Percentiles rank a stretch among this genome's conserved stretches.
Conservation (phyloP, 1,140 invertebrate species). For the Caerostris extrusa region DNA sequence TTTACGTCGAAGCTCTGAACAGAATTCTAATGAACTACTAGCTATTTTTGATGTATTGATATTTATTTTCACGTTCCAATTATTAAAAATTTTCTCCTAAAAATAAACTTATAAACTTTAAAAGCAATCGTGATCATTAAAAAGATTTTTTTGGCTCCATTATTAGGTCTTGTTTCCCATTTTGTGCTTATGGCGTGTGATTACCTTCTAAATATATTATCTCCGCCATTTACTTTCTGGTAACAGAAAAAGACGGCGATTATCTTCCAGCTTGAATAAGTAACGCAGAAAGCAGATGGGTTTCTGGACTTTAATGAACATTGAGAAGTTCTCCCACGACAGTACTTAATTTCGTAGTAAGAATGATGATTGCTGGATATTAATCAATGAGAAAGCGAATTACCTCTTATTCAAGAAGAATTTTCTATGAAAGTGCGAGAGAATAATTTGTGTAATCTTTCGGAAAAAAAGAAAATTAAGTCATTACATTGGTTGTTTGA, state of each 20-base stretch:
- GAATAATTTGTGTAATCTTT: neutral
- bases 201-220: neutral
- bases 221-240: neutral
- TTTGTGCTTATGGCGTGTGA: neutral
- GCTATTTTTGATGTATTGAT: neutral
- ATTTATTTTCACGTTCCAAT: neutral
- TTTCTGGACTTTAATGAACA: neutral
- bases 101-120: neutral
- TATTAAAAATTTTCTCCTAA: neutral
- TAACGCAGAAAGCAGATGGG: slow-evolving; percentile 1
- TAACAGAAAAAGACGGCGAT: neutral
- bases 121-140: neutral
- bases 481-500: too few relatives aligned
- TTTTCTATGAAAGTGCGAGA: neutral
- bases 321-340: neutral
- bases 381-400: neutral
- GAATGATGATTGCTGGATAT: neutral
- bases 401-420: neutral
- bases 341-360: slow-evolving; percentile 1
- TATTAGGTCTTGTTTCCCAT: neutral
- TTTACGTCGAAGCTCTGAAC: neutral
- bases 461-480: neutral
- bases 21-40: slow-evolving; percentile 20
- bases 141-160: neutral
- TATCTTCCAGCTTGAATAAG: neutral